Evolutionary conservation across 2,797 vertebrate species (phyloP).

Genomic region (Euthynnus affinis): DNA sequence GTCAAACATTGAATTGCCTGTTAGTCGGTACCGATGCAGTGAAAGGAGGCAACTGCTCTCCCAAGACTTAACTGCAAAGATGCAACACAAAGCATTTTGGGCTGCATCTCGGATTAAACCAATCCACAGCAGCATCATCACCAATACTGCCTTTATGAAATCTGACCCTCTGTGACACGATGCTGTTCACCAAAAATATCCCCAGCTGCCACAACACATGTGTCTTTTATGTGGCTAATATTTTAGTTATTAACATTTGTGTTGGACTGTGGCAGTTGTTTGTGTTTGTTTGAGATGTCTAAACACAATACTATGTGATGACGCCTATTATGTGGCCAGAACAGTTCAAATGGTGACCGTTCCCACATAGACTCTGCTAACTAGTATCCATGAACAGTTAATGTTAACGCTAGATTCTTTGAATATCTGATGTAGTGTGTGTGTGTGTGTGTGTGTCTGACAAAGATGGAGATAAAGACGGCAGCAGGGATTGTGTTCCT

Average conservation of each 20-base stretch:
- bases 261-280: neutral
- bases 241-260: conserved; percentile 6
- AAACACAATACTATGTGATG: conserved; percentile 1
- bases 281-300: conserved; percentile 4
- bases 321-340: neutral
- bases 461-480: neutral
- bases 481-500: neutral
- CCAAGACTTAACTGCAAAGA: too few species aligned
- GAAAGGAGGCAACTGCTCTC: neutral
- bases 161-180: neutral
- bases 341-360: neutral
- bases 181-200: neutral
- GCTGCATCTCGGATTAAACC: too few species aligned
- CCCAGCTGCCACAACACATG: neutral
- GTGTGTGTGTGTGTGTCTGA: too few species aligned
- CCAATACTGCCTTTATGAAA: neutral
- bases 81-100: too few species aligned
- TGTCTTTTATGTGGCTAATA: neutral
- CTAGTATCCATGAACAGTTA: neutral
- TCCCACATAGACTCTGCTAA: neutral
- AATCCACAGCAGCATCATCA: neutral
- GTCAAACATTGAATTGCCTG: neutral
- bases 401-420: neutral
- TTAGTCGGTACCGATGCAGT: neutral
- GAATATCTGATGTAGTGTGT: too few species aligned